Evolutionary conservation across 2,113 vertebrate species (phyloP), one percentile per base, ranked within the genome.

Genomic region (Nematolebias whitei): DNA sequence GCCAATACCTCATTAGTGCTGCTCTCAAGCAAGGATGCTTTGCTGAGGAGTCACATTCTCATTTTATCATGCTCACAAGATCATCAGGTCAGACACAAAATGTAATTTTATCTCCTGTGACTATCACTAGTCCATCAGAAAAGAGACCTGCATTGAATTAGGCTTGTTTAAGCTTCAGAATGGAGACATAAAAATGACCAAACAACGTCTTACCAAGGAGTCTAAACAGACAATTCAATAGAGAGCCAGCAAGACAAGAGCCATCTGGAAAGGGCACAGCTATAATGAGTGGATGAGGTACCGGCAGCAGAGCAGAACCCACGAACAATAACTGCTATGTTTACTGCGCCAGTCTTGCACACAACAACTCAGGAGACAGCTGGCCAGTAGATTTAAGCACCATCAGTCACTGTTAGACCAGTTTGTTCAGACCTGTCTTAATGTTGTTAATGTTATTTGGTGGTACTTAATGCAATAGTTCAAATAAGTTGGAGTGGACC

Each of bases 251-350:
- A 64, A 68, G 57, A 74, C 74, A 67, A 77, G 64, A 78, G 89
- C 91, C 90, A 90, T 91, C 88, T 88, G 87, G 89, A 90, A 83
- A 79, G 84, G 84, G 86, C 80, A 67, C 64, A 68, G 67, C 59
- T 78, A 74, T 84, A 71, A 86, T 87, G 90, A 86, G 70, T 81
- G 82, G 81, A 66, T 82, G 59, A 70, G 79, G 79, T 73, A 88
- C 76, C 85, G 84, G 82, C 74, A 83, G 75, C 69, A 56, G 54
- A 38, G 26, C 76, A 85, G 76, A 69, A 68, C 61, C 58, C 10
- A 50, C 64, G 64, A 82, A 78, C 40, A 56, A 65, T 52, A 71
- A 80, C 78, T 50, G 70, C 74, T 64, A 18, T 2, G 47, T 76
- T 80, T 71, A 76, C 49, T 76, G 65, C 49, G 65, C 44, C 68